A percentile compares a stretch with the other conserved stretches of the same genome.
These are phyloP conservation scores for Scomber japonicus DNA, from an alignment of 2,113 vertebrate species.

Conservation along the genomic window DNA sequence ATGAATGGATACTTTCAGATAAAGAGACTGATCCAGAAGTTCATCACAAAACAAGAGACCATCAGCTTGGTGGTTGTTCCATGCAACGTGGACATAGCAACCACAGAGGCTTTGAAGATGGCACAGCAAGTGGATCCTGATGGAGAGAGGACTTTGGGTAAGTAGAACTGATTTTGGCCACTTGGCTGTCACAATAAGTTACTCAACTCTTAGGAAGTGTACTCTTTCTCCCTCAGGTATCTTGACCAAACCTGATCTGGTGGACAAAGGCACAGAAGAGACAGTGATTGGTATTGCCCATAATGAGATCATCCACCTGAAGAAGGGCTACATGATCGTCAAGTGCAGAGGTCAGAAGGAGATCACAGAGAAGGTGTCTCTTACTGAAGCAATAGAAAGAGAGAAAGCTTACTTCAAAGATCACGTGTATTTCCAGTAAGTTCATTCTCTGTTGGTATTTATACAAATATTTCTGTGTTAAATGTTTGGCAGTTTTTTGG, in stretches of 20 bases:
- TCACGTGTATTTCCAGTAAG: conserved; percentile 86
- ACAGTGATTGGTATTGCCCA: conserved; percentile 81
- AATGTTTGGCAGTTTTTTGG: background rate
- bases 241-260: conserved; percentile 92
- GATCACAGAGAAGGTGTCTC: conserved; percentile 80
- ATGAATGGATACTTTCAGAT: conserved; percentile 82
- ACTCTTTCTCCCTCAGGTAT: conserved; percentile 83
- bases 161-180: background rate
- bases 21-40: conserved; percentile 85
- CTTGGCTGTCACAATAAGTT: background rate
- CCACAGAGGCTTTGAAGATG: conserved; percentile 93
- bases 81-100: conserved; percentile 92
- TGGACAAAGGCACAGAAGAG: conserved; percentile 90
- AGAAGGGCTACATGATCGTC: conserved; percentile 94
- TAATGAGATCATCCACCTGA: conserved; percentile 86
- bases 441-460: background rate
- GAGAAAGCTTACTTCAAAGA: conserved; percentile 88
- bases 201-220: background rate
- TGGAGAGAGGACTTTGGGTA: conserved; percentile 91
- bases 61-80: conserved; percentile 92
- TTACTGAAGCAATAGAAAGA: conserved; percentile 83
- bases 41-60: conserved; percentile 89
- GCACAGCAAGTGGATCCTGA: conserved; percentile 90
- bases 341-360: conserved; percentile 91
- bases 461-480: background rate